Conservation (phyloP, 2,888 invertebrate species). For the Heliothis peltigera region DNA sequence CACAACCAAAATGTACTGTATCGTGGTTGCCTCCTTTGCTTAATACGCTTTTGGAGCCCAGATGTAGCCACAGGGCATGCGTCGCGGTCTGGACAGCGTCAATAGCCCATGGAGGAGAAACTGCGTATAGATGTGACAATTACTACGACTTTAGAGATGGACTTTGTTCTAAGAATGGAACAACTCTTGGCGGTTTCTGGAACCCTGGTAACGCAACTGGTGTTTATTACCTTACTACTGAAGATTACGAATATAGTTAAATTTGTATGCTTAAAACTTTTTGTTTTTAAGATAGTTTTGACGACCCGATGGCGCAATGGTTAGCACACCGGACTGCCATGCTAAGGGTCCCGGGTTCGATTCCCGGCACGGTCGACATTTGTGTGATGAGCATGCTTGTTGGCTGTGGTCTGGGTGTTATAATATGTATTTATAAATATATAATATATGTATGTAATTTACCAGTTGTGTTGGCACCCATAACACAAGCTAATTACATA, state of each 20-base stretch:
- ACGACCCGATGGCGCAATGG: no score
- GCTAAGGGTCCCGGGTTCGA: no score
- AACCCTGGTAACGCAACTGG: constrained; percentile 81
- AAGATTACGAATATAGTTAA: constrained; percentile 49
- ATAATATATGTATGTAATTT: no score
- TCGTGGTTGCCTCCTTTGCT: constrained; percentile 75
- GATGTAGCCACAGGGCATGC: constrained; percentile 80
- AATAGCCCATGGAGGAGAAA: constrained; percentile 72
- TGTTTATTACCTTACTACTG: constrained; percentile 80
- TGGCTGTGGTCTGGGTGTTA: no score
- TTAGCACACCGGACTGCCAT: no score
- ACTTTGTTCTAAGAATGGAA: constrained; percentile 67
- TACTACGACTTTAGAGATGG: constrained; percentile 74
- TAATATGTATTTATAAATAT: no score
- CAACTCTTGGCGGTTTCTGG: constrained; percentile 79
- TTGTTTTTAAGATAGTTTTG: no score
- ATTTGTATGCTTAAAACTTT: no score
- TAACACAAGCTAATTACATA: no score
- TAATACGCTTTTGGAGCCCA: constrained; percentile 76
- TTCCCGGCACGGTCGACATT: no score
- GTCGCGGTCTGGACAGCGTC: constrained; percentile 79
- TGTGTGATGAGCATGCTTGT: no score
- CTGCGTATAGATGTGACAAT: constrained; percentile 76
- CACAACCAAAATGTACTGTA: constrained; percentile 89
- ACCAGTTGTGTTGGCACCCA: no score